Base-by-base conservation (phyloP, 2,797 vertebrate species). In the Lateolabrax maculatus region DNA sequence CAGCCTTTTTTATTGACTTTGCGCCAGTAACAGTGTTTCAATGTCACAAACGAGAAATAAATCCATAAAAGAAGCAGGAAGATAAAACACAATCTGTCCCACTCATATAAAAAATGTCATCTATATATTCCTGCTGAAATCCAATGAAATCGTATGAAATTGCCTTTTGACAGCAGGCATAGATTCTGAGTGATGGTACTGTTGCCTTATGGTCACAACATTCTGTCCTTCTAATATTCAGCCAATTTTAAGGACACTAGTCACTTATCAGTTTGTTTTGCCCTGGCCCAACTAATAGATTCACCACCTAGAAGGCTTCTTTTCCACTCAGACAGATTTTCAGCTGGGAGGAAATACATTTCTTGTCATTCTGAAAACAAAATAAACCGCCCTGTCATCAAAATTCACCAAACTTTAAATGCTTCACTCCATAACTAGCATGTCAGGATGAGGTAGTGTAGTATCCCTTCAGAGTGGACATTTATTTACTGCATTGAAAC, bases 201-300 rank as follows among this genome's bases (percentile, higher is more conserved):
- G n/a, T 27, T 64, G 63, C 41, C 25, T 63, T 46, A 36, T 39
- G 53, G 23, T 61, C 56, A 52, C n/a, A 46, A 61, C 48, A 58
- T 51, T 49, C 10, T 43, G 69, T 46, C 36, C 44, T 43, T 39
- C 43, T 51, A 77, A 66, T 76, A 77, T 62, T 77, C 58, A 71
- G 15, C 16, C 46, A 10, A 19, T 61, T 83, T 58, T 62, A 75
- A 75, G 78, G 66, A 72, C 69, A 73, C 41, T 1, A 21, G 9
- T 37, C 55, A 51, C 57, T 71, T 55, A 37, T 66, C 57, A 53
- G 44, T 62, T 75, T 74, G 31, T 51, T 61, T 77, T 62, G 65
- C 55, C 34, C 36, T 0, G 2, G 49, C 21, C 23, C 9, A 37
- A 44, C 43, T 49, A 80, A 72, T 27, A 71, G 10, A 34, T 66